These are phyloP conservation scores for Cynaeus angustus DNA, from an alignment of 2,888 invertebrate genomes.

Conservation along the genomic window DNA sequence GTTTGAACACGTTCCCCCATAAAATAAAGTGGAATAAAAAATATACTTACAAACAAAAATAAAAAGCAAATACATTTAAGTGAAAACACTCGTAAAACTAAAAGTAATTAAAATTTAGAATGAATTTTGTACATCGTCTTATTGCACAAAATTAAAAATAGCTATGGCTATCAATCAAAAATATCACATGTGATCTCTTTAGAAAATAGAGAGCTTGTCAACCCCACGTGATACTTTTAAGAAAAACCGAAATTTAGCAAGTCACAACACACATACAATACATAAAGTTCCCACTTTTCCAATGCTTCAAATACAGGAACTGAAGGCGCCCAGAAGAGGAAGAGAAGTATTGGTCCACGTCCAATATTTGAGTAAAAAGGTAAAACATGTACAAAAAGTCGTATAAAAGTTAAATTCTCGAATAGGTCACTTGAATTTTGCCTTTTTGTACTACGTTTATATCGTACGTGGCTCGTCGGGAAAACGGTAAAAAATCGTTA, in stretches of 20 bases:
- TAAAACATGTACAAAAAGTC: constrained; percentile 54
- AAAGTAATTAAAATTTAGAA: constrained; percentile 35
- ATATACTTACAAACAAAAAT: constrained; percentile 36
- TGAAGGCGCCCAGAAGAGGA: constrained; percentile 21
- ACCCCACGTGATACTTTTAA: constrained; percentile 38
- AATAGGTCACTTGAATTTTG: constrained; percentile 58
- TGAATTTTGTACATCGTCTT: constrained; percentile 43
- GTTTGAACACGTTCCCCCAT: neutral
- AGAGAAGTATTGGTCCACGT: constrained; percentile 49
- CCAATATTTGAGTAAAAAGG: constrained; percentile 51
- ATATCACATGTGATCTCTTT: constrained; percentile 24
- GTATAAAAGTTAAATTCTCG: constrained; percentile 58
- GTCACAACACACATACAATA: constrained; percentile 46
- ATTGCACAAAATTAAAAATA: constrained; percentile 46
- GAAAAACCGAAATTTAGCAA: constrained; percentile 15
- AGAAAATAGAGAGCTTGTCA: constrained; percentile 40
- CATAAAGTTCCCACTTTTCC: constrained; percentile 37
- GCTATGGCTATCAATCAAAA: constrained; percentile 17
- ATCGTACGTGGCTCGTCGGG: constrained; percentile 49
- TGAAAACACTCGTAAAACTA: constrained; percentile 34
- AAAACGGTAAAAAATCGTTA: constrained; percentile 20
- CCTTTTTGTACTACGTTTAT: constrained; percentile 51
- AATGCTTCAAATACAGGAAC: constrained; percentile 31
- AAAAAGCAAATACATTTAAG: constrained; percentile 43
- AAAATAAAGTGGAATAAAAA: constrained; percentile 34